Evolutionary conservation across 2,113 vertebrate genomes (phyloP).

Genomic region (Caretta caretta): DNA sequence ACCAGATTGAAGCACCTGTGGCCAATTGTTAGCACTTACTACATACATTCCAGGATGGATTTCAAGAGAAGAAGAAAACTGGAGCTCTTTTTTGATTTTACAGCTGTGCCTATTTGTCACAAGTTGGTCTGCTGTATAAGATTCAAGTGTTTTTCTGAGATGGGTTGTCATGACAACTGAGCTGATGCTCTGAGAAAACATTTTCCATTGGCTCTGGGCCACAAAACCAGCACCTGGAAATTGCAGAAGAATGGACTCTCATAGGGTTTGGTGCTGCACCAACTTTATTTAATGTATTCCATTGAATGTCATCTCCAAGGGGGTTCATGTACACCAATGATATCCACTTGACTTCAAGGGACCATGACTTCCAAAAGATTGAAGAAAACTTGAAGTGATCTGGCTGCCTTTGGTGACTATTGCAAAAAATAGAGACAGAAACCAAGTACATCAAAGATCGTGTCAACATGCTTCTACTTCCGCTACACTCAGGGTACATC

Average conservation of each 20-base stretch:
- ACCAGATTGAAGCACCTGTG: not conserved
- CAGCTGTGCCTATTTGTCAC: not conserved
- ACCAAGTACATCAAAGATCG: not conserved
- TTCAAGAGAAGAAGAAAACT: not conserved
- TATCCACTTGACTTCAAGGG: not conserved
- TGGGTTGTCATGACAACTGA: not conserved
- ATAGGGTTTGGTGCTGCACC: not conserved
- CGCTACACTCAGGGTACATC: not conserved
- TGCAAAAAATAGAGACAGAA: not conserved
- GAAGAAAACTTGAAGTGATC: not conserved
- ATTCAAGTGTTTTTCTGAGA: not conserved
- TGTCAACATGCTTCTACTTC: not conserved
- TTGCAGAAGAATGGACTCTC: not conserved
- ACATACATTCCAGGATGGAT: not conserved
- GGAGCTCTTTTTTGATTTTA: not conserved
- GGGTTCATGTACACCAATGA: not conserved
- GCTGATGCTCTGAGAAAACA: not conserved
- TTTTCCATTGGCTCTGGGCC: not conserved
- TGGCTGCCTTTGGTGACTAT: not conserved
- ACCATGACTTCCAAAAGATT: not conserved
- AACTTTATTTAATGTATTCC: not conserved
- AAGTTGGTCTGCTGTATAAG: not conserved
- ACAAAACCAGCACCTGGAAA: not conserved
- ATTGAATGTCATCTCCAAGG: not conserved
- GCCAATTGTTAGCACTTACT: not conserved